Evolutionary conservation across 2,888 invertebrate genomes (phyloP), one percentile per base, ranked within the genome.

Genomic region (Neuroscelio doddi): DNA sequence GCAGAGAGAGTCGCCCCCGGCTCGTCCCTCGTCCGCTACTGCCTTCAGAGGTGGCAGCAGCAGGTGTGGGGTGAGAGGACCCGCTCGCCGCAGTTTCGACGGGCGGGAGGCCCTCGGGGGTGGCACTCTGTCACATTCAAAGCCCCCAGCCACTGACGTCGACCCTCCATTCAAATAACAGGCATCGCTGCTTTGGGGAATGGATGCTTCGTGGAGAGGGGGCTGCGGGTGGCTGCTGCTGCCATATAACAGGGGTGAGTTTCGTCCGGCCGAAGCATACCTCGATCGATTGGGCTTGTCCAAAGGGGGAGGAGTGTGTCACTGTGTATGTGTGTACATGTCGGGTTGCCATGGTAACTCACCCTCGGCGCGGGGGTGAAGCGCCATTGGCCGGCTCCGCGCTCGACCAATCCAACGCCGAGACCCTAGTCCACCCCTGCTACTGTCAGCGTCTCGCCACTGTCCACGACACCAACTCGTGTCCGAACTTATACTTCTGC

Each of bases 211-310:
- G 52, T 52, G 56, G 42, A 29, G 17, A 16, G 17, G 63, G 65
- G 68, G 72, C 67, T 53, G 63, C 44, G 65, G 68, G 72, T 68
- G 47, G 63, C 44, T 49, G 41, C 24, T 4, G 41, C 39, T 39
- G 39, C 17, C 17, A 39, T 59, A 63, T 63, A 66, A 71, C 72
- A 69, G 74, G 76, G 67, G 82, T 80, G 83, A 82, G 82, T 83
- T 83, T 82, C 82, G 83, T 83, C 83, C 83, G 82, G 83, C 78
- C 77, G 78, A 81, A 81, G 82, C 81, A 81, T 78, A 84, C 84
- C 84, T 84, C 84, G 84, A 84, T 84, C 84, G 84, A 84, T 84
- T 84, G 84, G 84, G 84, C 83, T 84, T 84, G 84, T 84, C 83
- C 83, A 81, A 82, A 82, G 80, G 80, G 82, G 82, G 77, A 78